Evolutionary conservation across 2,888 invertebrate genomes (phyloP).

Genomic region (Lepidochitona cinerea): DNA sequence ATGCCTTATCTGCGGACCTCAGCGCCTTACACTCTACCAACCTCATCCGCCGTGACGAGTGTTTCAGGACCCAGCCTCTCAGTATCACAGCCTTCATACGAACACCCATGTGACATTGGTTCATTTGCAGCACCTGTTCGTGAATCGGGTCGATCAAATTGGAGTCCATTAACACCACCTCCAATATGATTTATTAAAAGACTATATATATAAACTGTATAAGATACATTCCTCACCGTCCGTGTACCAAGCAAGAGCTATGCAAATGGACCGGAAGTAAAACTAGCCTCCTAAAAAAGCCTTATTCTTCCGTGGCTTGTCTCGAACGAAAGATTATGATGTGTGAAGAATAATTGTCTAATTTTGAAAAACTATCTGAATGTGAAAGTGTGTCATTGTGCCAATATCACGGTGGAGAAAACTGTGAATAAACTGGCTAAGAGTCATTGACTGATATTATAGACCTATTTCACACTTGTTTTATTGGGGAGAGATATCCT

Average conservation of each 20-base stretch:
- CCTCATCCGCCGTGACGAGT: slow-evolving; percentile 31
- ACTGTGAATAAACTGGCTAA: too few species aligned
- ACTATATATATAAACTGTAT: background rate
- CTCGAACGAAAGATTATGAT: too few species aligned
- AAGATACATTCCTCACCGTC: background rate
- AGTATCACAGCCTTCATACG: slow-evolving; percentile 38
- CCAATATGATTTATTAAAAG: slow-evolving; percentile 43
- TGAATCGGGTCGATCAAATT: slow-evolving; percentile 46
- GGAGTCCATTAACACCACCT: slow-evolving; percentile 60
- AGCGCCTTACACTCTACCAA: slow-evolving; percentile 50
- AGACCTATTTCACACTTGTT: too few species aligned
- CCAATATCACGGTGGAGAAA: too few species aligned
- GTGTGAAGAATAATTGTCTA: too few species aligned
- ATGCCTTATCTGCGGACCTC: slow-evolving; percentile 58
- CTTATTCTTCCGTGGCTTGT: too few species aligned
- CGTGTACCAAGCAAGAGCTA: background rate
- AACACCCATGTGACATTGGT: slow-evolving; percentile 50
- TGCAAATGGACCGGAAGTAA: background rate
- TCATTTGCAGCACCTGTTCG: slow-evolving; percentile 36
- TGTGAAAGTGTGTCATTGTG: too few species aligned
- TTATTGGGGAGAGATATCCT: too few species aligned
- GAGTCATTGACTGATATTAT: too few species aligned
- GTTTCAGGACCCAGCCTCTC: background rate
- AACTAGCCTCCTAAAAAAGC: too few species aligned
- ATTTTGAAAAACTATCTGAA: too few species aligned